Conservation (phyloP, 2,113 vertebrate species). For the Acrocephalus arundinaceus region DNA sequence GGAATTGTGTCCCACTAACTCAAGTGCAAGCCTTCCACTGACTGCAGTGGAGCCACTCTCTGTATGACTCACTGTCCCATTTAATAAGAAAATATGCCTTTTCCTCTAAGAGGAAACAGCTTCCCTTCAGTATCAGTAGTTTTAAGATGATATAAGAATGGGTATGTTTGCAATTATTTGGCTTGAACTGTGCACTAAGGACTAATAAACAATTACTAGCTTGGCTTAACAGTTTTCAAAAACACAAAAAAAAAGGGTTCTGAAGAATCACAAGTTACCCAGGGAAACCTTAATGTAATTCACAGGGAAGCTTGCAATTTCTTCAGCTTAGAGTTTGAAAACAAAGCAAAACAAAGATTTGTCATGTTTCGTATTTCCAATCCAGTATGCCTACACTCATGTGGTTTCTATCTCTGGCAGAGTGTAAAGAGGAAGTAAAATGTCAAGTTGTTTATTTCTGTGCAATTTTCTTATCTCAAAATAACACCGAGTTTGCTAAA, state of each 20-base stretch:
- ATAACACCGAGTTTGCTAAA: constrained; percentile 61
- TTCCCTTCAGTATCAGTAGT: neutral
- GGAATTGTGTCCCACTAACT: neutral
- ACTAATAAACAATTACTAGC: constrained; percentile 58
- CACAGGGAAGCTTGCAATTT: constrained; percentile 61
- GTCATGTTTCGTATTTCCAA: constrained; percentile 73
- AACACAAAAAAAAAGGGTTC: neutral
- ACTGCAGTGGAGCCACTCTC: neutral
- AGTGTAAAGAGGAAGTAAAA: constrained; percentile 72
- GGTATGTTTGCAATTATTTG: constrained; percentile 29
- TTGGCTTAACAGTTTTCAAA: constrained; percentile 28
- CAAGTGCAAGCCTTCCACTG: neutral
- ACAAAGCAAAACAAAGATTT: constrained; percentile 63
- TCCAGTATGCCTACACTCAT: constrained; percentile 38
- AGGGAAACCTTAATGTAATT: constrained; percentile 48
- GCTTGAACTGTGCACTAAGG: constrained; percentile 34
- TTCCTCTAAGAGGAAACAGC: neutral
- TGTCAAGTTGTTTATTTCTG: constrained; percentile 76
- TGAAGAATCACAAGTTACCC: constrained; percentile 43
- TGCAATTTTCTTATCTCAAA: constrained; percentile 76
- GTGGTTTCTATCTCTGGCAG: constrained; percentile 70
- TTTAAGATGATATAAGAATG: constrained; percentile 23
- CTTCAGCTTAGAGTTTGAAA: constrained; percentile 67
- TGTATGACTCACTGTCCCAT: neutral
- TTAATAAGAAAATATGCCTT: neutral